Evolutionary conservation across 2,888 invertebrate species (phyloP), one percentile per base, ranked within the genome.

Genomic region (Phyllotreta cruciferae): DNA sequence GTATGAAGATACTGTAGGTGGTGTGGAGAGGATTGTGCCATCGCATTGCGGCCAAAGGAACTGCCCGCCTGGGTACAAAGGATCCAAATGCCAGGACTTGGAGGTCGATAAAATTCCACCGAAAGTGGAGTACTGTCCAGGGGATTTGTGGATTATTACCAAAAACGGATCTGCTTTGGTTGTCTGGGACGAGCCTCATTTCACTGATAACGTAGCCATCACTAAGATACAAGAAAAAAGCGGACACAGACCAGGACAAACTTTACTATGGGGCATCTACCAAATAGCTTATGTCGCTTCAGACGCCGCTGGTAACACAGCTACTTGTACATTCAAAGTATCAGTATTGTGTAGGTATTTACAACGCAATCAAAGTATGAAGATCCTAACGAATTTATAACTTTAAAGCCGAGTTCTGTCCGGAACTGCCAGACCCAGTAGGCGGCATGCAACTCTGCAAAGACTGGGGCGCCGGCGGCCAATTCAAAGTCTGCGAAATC

Each of bases 381-480:
- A 8, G 39, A 63, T 39, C 36, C 14, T 9, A 1, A 58, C 39
- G 8, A 6, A 10, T 57, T 37, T 7, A n/a, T 49, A 34, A 11
- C 54, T 60, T 74, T 68, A 62, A 66, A 91, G 94, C 93, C 69
- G 95, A 96, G 79, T 96, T 96, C 83, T 98, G 98, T 78, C 94
- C 94, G 24, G 88, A 90, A 66, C 81, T 96, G 69, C 84, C 90
- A 14, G 95, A 96, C 81, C 98, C 98, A 0, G 86, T 95, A 14
- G 95, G 96, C 57, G 98, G 98, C 47, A 87, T 88, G 36, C 96
- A 96, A 82, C 90, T 90, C 5, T 97, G 97, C 80, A 94, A 95
- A 73, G 93, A 94, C 76, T 97, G 96, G 96, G 97, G 97, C 50
- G 95, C 96, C 1, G 95, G 95, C 57, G 94, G 96, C 44, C 94